Evolutionary conservation across 2,113 vertebrate species (phyloP).

Genomic region (Phyllostomus discolor): DNA sequence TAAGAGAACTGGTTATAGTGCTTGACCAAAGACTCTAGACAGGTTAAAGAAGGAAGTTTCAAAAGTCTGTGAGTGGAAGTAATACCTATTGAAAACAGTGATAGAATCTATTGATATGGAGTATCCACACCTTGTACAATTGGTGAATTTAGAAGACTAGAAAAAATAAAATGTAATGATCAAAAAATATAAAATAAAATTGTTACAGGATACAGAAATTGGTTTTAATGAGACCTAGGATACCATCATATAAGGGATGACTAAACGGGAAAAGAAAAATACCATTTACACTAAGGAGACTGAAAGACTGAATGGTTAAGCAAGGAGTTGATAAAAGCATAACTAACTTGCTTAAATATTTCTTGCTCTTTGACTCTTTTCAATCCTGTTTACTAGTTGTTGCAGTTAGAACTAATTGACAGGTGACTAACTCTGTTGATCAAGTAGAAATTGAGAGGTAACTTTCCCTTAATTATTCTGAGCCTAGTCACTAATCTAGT

Average conservation of each 20-base stretch:
- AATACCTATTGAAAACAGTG: not conserved
- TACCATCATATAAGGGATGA: not conserved
- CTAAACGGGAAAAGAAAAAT: not conserved
- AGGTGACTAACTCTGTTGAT: not conserved
- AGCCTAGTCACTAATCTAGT: not conserved
- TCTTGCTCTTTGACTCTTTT: not conserved
- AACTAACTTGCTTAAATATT: not conserved
- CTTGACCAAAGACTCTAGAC: not conserved
- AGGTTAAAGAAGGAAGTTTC: not conserved
- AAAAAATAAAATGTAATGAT: not conserved
- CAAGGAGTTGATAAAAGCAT: not conserved
- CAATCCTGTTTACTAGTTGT: not conserved
- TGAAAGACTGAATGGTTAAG: not conserved
- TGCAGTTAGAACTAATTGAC: not conserved
- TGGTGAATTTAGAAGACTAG: not conserved
- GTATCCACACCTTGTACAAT: not conserved
- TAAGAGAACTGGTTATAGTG: not conserved
- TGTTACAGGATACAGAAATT: not conserved
- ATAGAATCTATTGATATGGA: not conserved
- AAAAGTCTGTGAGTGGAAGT: not conserved
- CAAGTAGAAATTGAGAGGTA: not conserved
- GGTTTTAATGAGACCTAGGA: not conserved
- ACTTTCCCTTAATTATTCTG: not conserved
- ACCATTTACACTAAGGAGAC: not conserved
- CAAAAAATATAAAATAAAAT: not conserved